These are phyloP conservation scores for Sternarchorhynchus goeldii DNA, from an alignment of 2,797 vertebrate species.

Conservation along the genomic window DNA sequence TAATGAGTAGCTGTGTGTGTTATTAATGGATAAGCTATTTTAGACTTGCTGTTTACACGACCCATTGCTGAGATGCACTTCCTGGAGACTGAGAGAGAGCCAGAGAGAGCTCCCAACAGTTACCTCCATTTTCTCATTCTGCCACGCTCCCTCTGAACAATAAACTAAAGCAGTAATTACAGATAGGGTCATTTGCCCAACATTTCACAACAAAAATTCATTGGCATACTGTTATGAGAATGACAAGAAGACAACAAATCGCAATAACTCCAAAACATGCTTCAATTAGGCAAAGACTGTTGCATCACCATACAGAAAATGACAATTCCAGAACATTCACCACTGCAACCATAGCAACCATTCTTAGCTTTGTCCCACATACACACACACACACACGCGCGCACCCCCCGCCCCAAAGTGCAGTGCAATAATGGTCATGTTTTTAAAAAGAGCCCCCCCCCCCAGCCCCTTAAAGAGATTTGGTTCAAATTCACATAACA, in stretches of 20 bases:
- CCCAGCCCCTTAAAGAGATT: conserved; percentile 22
- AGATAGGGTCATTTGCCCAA: background rate
- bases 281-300: conserved; percentile 39
- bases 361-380: conserved; percentile 24
- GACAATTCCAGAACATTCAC: conserved; percentile 49
- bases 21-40: conserved; percentile 78
- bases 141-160: background rate
- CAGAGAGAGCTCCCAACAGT: background rate
- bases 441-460: conserved; percentile 4
- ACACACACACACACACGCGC: conserved; percentile 1
- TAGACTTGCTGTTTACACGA: conserved; percentile 65
- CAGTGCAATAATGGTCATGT: conserved; percentile 42
- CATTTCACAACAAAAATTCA: conserved; percentile 1
- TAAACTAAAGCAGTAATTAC: background rate
- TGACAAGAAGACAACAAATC: conserved; percentile 31
- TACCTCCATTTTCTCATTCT: background rate
- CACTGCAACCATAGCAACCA: conserved; percentile 52
- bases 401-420: conserved; percentile 28
- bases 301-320: conserved; percentile 32
- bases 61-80: conserved; percentile 66
- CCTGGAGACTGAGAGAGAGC: conserved; percentile 55
- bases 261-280: conserved; percentile 41
- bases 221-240: background rate
- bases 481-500: conserved; percentile 73
- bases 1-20: conserved; percentile 72